These are phyloP conservation scores for Diaprepes abbreviatus DNA, from an alignment of 2,888 invertebrate genomes.

Conservation along the genomic window DNA sequence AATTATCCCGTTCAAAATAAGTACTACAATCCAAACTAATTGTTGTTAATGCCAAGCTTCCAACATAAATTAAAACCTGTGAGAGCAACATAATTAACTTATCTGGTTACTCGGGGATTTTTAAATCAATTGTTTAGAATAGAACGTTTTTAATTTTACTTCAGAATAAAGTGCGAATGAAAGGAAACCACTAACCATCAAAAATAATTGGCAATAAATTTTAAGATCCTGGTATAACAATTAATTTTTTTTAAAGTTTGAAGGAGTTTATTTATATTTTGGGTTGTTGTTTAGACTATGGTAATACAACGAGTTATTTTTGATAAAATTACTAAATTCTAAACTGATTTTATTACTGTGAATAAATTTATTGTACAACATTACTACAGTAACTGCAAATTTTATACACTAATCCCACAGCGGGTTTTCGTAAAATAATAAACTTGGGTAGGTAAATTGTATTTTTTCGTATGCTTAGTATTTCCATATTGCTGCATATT, in stretches of 20 bases:
- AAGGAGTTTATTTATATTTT: slow-evolving; percentile 1
- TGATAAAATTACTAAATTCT: no score
- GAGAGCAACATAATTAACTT: not conserved
- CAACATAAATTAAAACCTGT: slow-evolving; percentile 7
- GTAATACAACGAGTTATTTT: no score
- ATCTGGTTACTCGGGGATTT: not conserved
- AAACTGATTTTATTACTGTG: no score
- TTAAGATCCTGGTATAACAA: not conserved
- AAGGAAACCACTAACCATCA: not conserved
- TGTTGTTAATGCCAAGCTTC: not conserved
- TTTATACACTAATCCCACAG: no score
- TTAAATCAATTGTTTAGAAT: slow-evolving; percentile 4
- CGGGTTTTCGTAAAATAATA: no score
- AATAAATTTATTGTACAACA: no score
- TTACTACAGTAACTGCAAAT: no score
- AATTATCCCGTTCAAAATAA: no score
- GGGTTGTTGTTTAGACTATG: not conserved
- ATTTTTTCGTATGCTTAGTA: no score
- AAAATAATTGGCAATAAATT: slow-evolving; percentile 11
- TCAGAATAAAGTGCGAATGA: not conserved
- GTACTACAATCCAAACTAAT: no score
- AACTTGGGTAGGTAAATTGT: no score
- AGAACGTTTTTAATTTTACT: not conserved
- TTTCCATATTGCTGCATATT: no score
- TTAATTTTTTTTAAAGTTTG: slow-evolving; percentile 4